A percentile compares a stretch with the other conserved stretches of the same genome.
Conservation (phyloP, 2,888 invertebrate genomes). For the Desoria tigrina region DNA sequence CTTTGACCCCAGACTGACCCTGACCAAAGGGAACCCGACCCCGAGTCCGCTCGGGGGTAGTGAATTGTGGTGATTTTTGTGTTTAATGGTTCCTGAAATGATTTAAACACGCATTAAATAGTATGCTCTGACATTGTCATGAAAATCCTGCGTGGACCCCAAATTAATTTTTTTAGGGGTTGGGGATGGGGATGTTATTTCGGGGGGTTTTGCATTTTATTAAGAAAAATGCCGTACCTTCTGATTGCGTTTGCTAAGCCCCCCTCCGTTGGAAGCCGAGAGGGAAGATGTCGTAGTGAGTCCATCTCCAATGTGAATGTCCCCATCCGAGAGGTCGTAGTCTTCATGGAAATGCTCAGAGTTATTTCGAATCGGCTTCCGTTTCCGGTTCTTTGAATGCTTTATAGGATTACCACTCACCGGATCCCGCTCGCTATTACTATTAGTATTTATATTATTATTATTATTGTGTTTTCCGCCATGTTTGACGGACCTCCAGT, state of each 20-base stretch:
- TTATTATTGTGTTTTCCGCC: conserved; percentile 11
- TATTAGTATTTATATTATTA: not conserved
- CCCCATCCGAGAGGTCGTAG: conserved; percentile 5
- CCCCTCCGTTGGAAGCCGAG: conserved; percentile 4
- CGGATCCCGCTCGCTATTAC: conserved; percentile 7
- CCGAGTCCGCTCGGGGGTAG: not conserved
- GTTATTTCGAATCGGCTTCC: conserved; percentile 1
- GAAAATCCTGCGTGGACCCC: too few relatives aligned
- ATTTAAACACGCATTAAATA: too few relatives aligned
- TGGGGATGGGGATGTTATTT: too few relatives aligned
- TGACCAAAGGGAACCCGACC: not conserved
- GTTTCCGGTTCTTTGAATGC: conserved; percentile 12
- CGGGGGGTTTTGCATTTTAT: too few relatives aligned
- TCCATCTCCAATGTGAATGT: not conserved
- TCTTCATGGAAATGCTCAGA: conserved; percentile 12
- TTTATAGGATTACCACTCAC: conserved; percentile 20
- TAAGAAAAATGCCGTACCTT: too few relatives aligned
- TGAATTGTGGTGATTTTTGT: conserved; percentile 3
- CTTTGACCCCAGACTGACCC: not conserved
- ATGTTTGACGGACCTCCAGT: conserved; percentile 10
- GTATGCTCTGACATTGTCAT: too few relatives aligned
- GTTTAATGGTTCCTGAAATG: not conserved
- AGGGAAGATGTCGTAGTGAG: conserved; percentile 9
- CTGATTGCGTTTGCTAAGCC: conserved; percentile 12
- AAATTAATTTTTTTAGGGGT: too few relatives aligned